Base-by-base conservation (phyloP, 1,140 invertebrate species). In the Parasteatoda tepidariorum region DNA sequence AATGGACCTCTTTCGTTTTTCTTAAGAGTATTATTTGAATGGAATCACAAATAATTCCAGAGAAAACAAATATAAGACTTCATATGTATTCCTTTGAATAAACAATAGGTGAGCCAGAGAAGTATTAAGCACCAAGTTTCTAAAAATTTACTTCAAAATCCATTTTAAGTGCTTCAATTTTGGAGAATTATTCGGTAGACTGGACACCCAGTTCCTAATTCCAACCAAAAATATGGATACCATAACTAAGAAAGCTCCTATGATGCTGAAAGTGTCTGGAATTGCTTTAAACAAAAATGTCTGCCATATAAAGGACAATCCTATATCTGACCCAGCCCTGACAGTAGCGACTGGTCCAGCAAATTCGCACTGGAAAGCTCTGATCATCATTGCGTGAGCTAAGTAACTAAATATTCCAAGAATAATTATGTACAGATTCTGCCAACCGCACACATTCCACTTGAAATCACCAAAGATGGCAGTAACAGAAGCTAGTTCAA, bases 291-390 rank as follows among this genome's bases (percentile, higher is more conserved):
- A 96, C 88, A 96, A 95, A 86, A 84, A 59, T 0, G 87, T 81
- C 88, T 97, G 95, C 95, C 95, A 97, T 70, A 96, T 91, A 87
- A 97, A 97, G 13, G 95, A 95, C 89, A 97, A 95, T 0, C 96
- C 94, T 83, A 97, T 97, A 88, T 97, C 95, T 24, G 94, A 94
- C 41, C 95, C 95, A 9, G 86, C 67, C 26, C 96, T 91, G 15
- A 95, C 95, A 81, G 97, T 95, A 0, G 96, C 94, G 0, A 97
- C 95, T 18, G 95, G 95, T 15, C 95, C 95, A 4, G 95, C 96
- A 88, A 96, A 94, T 88, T 97, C 96, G 86, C 95, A 91, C 89
- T 96, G 94, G 61, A 96, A 89, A 3, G 96, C 94, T 86, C 95
- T 90, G 2, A 95, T 96, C 7, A 97, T 88, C 28, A 96, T 54